phyloP scores from a whole-genome alignment of 2,797 vertebrate species.

The Enteromius argenteus region DNA sequence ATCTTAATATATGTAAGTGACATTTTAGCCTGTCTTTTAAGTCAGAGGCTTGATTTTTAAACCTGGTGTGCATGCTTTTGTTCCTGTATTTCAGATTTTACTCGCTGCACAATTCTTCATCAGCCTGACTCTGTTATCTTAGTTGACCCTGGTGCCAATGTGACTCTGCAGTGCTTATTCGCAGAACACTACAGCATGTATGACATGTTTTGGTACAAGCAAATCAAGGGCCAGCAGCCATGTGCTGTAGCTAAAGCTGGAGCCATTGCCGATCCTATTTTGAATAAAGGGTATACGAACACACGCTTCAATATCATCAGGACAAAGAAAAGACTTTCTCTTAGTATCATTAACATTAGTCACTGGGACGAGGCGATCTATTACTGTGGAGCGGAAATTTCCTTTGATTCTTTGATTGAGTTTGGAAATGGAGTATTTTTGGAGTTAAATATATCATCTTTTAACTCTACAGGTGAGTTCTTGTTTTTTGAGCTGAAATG shows the following conservation, averaged over 20 bases:
- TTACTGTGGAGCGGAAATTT: constrained; percentile 13
- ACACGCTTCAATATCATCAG: not conserved
- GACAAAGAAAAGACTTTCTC: not conserved
- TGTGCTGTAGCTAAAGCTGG: not conserved
- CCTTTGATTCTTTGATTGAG: constrained; percentile 3
- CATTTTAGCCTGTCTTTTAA: not conserved
- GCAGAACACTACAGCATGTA: not conserved
- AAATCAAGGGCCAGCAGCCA: constrained; percentile 4
- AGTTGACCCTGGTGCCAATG: constrained; percentile 4
- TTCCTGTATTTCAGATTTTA: not conserved
- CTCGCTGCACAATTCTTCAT: not conserved
- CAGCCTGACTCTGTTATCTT: not conserved
- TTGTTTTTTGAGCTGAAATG: not conserved
- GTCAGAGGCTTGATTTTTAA: not conserved
- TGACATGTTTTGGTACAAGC: constrained; percentile 37
- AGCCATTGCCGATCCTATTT: not conserved
- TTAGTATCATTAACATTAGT: not conserved
- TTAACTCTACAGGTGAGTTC: not conserved
- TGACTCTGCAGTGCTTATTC: constrained; percentile 30
- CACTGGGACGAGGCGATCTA: constrained; percentile 3
- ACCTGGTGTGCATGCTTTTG: not conserved
- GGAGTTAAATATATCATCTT: not conserved
- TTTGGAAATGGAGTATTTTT: constrained; percentile 23
- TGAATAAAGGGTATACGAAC: not conserved
- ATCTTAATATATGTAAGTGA: constrained; percentile 4